Conservation (phyloP, 1,140 invertebrate genomes). For the Adelges cooleyi region DNA sequence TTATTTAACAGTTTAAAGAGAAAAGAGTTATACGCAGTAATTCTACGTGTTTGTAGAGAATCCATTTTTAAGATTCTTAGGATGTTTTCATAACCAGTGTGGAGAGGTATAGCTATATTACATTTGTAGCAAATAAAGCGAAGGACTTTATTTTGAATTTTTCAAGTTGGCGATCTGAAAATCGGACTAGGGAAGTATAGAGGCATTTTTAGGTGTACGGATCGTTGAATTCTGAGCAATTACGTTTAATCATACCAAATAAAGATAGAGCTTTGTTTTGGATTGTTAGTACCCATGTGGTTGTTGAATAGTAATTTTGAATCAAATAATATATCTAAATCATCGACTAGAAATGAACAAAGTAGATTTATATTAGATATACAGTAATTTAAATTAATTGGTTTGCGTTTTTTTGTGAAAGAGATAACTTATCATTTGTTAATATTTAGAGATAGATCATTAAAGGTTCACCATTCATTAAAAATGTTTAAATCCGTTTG, state of each 20-base stretch:
- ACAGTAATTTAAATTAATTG: not conserved
- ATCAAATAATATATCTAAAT: not conserved
- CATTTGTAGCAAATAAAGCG: too few species aligned
- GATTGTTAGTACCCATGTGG: not conserved
- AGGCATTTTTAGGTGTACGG: not conserved
- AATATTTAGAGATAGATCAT: not conserved
- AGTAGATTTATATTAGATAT: conserved; percentile 1
- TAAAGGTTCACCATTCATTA: not conserved
- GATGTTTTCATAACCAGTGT: too few species aligned
- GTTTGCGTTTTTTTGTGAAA: not conserved
- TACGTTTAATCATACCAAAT: not conserved
- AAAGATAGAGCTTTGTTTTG: not conserved
- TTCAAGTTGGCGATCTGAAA: not conserved
- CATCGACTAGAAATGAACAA: not conserved
- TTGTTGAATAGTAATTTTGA: not conserved
- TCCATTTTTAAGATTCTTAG: not conserved
- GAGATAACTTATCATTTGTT: not conserved
- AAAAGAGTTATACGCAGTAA: not conserved
- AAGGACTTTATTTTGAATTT: too few species aligned
- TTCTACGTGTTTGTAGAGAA: not conserved
- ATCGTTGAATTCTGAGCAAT: not conserved
- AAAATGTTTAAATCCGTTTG: not conserved
- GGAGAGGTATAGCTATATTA: too few species aligned
- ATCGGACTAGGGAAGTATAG: not conserved
- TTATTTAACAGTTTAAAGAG: not conserved